Evolutionary conservation across 2,888 invertebrate species (phyloP).

Genomic region (Alcis repandata): DNA sequence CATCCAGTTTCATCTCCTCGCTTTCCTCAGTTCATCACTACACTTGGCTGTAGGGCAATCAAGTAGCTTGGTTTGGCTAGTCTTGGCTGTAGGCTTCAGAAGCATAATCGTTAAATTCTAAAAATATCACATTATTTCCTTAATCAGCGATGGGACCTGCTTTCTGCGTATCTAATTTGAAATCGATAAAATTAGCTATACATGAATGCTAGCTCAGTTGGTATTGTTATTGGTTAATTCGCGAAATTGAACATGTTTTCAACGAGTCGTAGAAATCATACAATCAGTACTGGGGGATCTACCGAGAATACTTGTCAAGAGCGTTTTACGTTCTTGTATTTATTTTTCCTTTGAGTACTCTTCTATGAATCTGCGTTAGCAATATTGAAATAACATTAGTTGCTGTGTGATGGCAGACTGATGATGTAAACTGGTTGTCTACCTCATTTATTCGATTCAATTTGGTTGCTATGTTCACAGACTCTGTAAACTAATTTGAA

Average conservation of each 20-base stretch:
- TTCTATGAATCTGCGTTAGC: constrained; percentile 4
- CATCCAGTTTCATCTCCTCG: too few relatives aligned
- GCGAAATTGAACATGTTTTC: constrained; percentile 15
- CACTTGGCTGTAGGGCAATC: too few relatives aligned
- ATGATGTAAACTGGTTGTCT: too few relatives aligned
- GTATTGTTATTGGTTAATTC: constrained; percentile 8
- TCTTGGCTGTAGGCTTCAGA: too few relatives aligned
- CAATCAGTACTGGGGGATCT: constrained; percentile 2
- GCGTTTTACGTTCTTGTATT: background rate
- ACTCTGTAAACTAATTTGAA: too few relatives aligned
- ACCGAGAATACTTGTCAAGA: background rate
- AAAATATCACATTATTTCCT: background rate
- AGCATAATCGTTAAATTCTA: too few relatives aligned
- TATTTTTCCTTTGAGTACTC: background rate
- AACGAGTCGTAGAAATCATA: constrained; percentile 2
- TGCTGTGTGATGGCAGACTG: background rate
- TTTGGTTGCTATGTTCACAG: too few relatives aligned
- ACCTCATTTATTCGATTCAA: too few relatives aligned
- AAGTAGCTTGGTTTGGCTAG: too few relatives aligned
- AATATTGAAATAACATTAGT: background rate
- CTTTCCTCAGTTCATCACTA: too few relatives aligned
- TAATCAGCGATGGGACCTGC: background rate
- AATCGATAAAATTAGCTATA: background rate
- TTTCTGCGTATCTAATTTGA: constrained; percentile 9
- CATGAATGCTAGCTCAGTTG: background rate